Evolutionary conservation across 2,888 invertebrate genomes (phyloP).

Genomic region (Agrilus mali): DNA sequence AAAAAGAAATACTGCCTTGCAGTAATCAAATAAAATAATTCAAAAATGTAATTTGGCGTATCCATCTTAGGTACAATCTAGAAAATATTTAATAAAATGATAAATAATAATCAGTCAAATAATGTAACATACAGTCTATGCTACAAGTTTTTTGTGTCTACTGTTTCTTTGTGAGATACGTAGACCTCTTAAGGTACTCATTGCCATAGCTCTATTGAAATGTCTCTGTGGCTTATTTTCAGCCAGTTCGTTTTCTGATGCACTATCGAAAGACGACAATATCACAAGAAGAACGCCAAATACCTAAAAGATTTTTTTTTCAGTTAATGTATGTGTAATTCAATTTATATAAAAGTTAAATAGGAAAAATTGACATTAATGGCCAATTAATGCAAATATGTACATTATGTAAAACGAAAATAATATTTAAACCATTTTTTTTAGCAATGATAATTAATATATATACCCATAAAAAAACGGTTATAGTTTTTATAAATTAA

Average conservation of each 20-base stretch:
- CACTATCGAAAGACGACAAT: slow-evolving; percentile 56
- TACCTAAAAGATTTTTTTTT: slow-evolving; percentile 40
- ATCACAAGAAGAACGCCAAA: slow-evolving; percentile 74
- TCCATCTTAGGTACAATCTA: slow-evolving; percentile 8
- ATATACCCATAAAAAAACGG: background rate
- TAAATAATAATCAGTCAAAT: slow-evolving; percentile 11
- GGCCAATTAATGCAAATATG: background rate
- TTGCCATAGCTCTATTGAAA: slow-evolving; percentile 81
- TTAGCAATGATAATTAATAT: too few species aligned
- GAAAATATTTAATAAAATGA: slow-evolving; percentile 11
- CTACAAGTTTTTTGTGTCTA: slow-evolving; percentile 21
- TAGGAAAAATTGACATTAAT: too few species aligned
- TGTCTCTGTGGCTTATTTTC: slow-evolving; percentile 65
- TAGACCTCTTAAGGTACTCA: slow-evolving; percentile 61
- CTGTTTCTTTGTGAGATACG: slow-evolving; percentile 23
- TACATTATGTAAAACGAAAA: too few species aligned
- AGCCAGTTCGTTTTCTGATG: slow-evolving; percentile 33
- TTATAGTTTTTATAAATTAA: background rate
- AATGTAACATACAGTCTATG: slow-evolving; percentile 15
- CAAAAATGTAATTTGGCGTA: too few species aligned
- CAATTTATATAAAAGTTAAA: background rate
- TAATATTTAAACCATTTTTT: too few species aligned
- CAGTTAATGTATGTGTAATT: background rate
- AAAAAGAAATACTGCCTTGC: too few species aligned
- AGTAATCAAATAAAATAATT: too few species aligned